These are phyloP conservation scores for Squalus acanthias DNA, from an alignment of 2,797 vertebrate genomes.

Conservation along the genomic window DNA sequence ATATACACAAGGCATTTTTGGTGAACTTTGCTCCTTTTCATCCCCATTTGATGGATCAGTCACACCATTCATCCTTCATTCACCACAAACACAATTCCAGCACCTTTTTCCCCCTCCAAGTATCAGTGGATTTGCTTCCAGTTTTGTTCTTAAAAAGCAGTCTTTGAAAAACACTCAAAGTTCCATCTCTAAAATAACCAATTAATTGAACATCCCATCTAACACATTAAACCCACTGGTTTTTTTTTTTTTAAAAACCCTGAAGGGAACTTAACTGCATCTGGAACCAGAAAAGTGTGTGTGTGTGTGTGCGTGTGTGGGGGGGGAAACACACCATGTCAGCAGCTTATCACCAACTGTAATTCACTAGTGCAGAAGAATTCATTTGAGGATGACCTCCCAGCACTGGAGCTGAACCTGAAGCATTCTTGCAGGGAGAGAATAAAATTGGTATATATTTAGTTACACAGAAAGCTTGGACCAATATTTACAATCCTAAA, in stretches of 20 bases:
- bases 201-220: not conserved
- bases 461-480: too few species aligned
- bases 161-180: not conserved
- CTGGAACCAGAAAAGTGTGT: too few species aligned
- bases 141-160: not conserved
- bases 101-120: not conserved
- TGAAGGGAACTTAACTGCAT: too few species aligned
- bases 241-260: too few species aligned
- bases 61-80: not conserved
- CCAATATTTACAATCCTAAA: not conserved
- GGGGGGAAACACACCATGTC: too few species aligned
- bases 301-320: too few species aligned
- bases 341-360: too few species aligned
- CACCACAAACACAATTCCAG: not conserved
- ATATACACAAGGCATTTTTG: not conserved
- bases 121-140: not conserved
- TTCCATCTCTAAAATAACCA: not conserved
- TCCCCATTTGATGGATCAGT: not conserved
- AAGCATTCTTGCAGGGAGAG: too few species aligned
- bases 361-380: too few species aligned
- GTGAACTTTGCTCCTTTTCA: not conserved
- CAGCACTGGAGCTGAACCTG: too few species aligned
- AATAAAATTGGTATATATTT: too few species aligned
- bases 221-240: not conserved
- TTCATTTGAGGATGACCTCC: too few species aligned